Conservation (phyloP, 2,888 invertebrate genomes). For the Hybos culiciformis region DNA sequence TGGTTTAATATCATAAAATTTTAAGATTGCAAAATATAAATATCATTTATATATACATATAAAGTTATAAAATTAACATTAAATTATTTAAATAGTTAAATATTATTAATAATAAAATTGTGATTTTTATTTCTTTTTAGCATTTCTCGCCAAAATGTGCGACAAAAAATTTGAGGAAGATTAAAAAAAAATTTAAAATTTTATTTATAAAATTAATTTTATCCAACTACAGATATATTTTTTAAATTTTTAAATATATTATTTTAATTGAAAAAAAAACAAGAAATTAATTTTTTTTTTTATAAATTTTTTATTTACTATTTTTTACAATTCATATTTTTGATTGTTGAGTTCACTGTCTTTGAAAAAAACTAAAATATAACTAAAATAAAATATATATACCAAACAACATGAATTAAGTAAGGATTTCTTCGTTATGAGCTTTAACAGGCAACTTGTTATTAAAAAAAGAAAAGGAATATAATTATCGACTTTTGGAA, state of each 20-base stretch:
- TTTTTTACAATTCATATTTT: background rate
- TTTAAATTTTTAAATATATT: background rate
- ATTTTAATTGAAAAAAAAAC: no score
- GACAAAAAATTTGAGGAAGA: slow-evolving; percentile 39
- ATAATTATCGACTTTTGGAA: no score
- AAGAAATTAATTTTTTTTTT: background rate
- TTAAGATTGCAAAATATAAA: no score
- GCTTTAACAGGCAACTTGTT: no score
- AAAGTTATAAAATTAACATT: no score
- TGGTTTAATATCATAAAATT: no score
- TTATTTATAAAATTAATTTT: background rate
- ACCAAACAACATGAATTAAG: no score
- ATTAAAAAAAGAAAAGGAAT: no score
- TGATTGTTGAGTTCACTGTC: background rate
- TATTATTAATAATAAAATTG: background rate
- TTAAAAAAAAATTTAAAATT: slow-evolving; percentile 17
- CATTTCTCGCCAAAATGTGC: slow-evolving; percentile 80
- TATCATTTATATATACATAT: no score
- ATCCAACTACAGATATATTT: background rate
- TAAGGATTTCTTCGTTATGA: no score
- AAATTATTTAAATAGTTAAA: no score
- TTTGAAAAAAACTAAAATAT: slow-evolving; percentile 3
- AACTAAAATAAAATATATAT: no score
- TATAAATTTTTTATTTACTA: background rate
- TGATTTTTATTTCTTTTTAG: slow-evolving; percentile 37